Evolutionary conservation across 2,113 vertebrate genomes (phyloP).

Genomic region (Tragelaphus strepsiceros): DNA sequence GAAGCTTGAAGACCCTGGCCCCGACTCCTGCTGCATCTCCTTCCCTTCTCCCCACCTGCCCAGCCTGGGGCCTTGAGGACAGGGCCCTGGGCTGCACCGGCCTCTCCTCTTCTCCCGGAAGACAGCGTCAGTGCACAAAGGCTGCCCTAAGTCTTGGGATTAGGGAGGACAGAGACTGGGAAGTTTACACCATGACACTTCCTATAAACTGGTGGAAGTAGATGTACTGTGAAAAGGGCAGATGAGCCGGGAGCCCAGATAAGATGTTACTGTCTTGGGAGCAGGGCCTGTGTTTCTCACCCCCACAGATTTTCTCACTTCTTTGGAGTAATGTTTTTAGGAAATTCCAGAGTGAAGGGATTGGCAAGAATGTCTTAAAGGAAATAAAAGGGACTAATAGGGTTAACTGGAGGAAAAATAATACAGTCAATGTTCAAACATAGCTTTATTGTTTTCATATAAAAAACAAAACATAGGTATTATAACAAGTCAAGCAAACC

Average conservation of each 20-base stretch:
- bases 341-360: neutral
- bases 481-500: neutral
- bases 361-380: neutral
- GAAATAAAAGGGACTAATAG: neutral
- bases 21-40: neutral
- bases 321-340: neutral
- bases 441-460: neutral
- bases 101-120: neutral
- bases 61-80: neutral
- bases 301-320: neutral
- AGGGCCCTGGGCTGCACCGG: neutral
- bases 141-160: neutral
- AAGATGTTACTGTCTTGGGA: neutral
- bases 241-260: neutral
- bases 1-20: neutral
- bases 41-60: neutral
- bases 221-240: neutral
- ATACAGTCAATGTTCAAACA: neutral
- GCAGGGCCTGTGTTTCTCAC: neutral
- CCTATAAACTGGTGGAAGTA: neutral
- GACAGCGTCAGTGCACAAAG: neutral
- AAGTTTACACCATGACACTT: neutral
- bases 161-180: neutral
- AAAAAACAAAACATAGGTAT: neutral
- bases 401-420: neutral